Conservation (phyloP, 2,888 invertebrate species). For the Leucozona laternaria region DNA sequence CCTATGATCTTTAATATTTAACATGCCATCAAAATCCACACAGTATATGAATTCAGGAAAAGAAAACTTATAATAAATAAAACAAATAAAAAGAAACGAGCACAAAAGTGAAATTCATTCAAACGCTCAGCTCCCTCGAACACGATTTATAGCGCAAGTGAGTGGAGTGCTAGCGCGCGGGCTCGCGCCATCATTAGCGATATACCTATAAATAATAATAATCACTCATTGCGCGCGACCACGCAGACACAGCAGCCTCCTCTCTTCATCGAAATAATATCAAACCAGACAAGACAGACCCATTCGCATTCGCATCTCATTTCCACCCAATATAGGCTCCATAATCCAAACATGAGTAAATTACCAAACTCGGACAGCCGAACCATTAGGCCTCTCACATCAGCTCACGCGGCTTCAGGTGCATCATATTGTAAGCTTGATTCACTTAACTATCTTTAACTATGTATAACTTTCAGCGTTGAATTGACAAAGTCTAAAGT, state of each 20-base stretch:
- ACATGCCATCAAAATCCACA: conserved; percentile 8
- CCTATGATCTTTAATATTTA: conserved; percentile 3
- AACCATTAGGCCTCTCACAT: conserved; percentile 11
- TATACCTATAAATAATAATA: conserved; percentile 58
- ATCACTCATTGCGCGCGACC: conserved; percentile 48
- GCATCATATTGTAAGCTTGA: conserved; percentile 4
- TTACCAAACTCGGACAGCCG: conserved; percentile 43
- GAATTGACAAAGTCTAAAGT: neutral
- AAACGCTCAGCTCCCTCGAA: conserved; percentile 56
- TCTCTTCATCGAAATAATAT: conserved; percentile 45
- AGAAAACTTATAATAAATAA: conserved; percentile 55
- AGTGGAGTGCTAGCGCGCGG: conserved; percentile 13
- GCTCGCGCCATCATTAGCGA: conserved; percentile 58
- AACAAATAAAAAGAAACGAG: conserved; percentile 63
- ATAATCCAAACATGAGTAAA: conserved; percentile 45
- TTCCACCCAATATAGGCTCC: conserved; percentile 49
- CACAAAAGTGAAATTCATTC: conserved; percentile 75
- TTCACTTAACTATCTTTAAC: neutral
- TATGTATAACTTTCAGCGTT: neutral
- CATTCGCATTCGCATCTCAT: conserved; percentile 50
- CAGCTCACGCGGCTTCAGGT: neutral
- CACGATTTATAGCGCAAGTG: conserved; percentile 46
- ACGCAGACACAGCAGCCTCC: conserved; percentile 44
- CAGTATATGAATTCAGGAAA: conserved; percentile 34
- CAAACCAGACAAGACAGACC: conserved; percentile 44